Evolutionary conservation across 2,797 vertebrate genomes (phyloP).

Genomic region (Leucoraja ocellata): DNA sequence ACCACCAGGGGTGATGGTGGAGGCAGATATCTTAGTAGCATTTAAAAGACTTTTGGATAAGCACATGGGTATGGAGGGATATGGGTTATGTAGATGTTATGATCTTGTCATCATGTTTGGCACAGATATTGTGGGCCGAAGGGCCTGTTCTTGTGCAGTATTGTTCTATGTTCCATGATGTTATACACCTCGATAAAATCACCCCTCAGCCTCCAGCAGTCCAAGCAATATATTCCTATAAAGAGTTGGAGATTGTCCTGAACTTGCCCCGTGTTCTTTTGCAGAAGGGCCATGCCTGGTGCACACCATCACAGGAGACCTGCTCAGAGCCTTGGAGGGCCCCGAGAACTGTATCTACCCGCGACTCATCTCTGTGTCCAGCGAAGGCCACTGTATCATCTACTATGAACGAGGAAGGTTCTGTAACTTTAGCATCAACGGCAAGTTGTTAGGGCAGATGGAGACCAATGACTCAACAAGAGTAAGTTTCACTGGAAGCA

Average conservation of each 20-base stretch:
- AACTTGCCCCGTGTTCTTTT: constrained; percentile 15
- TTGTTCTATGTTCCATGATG: no score
- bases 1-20: no score
- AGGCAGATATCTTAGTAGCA: no score
- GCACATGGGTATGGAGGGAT: no score
- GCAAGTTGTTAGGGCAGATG: constrained; percentile 95
- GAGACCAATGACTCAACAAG: constrained; percentile 92
- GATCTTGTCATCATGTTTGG: no score
- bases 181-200: no score
- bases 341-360: constrained; percentile 80
- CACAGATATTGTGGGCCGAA: no score
- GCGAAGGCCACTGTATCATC: constrained; percentile 96
- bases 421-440: constrained; percentile 99
- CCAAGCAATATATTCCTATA: no score
- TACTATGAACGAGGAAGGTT: constrained; percentile 93
- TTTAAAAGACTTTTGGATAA: no score
- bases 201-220: no score
- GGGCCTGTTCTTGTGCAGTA: no score
- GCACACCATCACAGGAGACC: constrained; percentile 96
- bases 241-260: constrained; percentile 37
- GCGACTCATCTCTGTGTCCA: constrained; percentile 87
- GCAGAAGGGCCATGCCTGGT: constrained; percentile 94
- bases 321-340: constrained; percentile 86
- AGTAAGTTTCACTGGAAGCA: constrained; percentile 56
- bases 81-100: no score